Evolutionary conservation across 2,888 invertebrate genomes (phyloP).

Genomic region (Muscina levida): DNA sequence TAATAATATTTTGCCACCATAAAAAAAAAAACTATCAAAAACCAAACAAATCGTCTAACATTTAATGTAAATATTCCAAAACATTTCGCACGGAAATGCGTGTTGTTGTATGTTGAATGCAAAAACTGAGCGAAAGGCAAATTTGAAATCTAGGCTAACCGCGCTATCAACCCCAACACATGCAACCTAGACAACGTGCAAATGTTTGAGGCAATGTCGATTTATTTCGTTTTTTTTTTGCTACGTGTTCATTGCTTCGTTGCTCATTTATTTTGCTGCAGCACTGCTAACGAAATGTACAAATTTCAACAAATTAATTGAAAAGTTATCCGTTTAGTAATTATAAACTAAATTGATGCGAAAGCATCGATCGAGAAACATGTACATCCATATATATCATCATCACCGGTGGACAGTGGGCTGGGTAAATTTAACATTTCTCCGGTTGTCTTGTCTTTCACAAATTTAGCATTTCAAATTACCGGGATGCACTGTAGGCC

Average conservation of each 20-base stretch:
- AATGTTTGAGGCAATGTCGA: slow-evolving; percentile 44
- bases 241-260: neutral
- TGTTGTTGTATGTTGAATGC: slow-evolving; percentile 8
- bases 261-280: neutral
- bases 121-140: slow-evolving; percentile 34
- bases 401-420: neutral
- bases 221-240: slow-evolving; percentile 2
- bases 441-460: no score
- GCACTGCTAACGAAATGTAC: slow-evolving; percentile 11
- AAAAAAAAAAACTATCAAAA: no score
- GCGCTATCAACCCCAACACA: no score
- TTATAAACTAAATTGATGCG: slow-evolving; percentile 65
- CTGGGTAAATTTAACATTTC: no score
- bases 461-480: no score
- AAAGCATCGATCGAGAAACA: slow-evolving; percentile 38
- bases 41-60: no score
- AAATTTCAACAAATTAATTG: slow-evolving; percentile 56
- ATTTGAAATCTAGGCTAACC: slow-evolving; percentile 43
- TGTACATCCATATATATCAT: neutral
- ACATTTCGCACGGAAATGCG: slow-evolving; percentile 57
- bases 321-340: slow-evolving; percentile 61
- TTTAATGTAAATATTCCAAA: slow-evolving; percentile 61
- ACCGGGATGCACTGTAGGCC: no score
- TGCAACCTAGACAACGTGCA: slow-evolving; percentile 51
- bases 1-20: slow-evolving; percentile 50